phyloP scores from a whole-genome alignment of 2,797 vertebrate species.

The Sternarchorhynchus goeldii region DNA sequence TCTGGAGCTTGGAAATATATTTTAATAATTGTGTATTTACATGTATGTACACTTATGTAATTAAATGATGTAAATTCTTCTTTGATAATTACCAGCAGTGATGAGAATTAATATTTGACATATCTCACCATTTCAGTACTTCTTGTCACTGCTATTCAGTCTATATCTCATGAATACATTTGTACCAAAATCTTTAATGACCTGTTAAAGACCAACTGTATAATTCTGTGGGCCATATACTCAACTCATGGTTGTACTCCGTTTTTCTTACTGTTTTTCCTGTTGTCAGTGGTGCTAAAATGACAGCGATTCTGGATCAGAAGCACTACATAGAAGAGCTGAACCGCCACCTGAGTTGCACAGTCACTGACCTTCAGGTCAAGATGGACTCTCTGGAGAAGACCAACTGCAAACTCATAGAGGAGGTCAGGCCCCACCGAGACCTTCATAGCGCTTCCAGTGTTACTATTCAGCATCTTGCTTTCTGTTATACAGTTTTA shows the following conservation, averaged over 20 bases:
- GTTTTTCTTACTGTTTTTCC: slow-evolving; percentile 41
- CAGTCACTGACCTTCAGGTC: slow-evolving; percentile 91
- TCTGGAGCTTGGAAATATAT: too few species aligned
- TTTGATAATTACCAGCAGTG: too few species aligned
- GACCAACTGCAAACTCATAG: slow-evolving; percentile 94
- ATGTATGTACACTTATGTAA: too few species aligned
- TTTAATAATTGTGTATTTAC: too few species aligned
- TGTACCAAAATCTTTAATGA: background rate
- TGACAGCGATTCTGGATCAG: slow-evolving; percentile 94
- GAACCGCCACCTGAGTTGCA: slow-evolving; percentile 93
- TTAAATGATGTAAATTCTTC: too few species aligned
- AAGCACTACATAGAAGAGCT: slow-evolving; percentile 98
- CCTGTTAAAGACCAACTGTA: too few species aligned
- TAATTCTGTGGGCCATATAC: too few species aligned
- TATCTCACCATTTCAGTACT: too few species aligned
- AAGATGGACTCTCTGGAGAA: slow-evolving; percentile 97
- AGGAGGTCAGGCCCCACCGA: slow-evolving; percentile 81
- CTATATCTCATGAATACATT: background rate
- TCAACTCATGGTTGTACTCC: background rate
- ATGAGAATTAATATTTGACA: too few species aligned
- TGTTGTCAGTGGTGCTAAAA: slow-evolving; percentile 81
- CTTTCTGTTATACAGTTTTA: background rate
- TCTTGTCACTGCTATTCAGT: too few species aligned
- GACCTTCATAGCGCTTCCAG: background rate
- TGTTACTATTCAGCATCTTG: background rate